Evolutionary conservation across 2,888 invertebrate species (phyloP).

Genomic region (Hirtodrosophila alboralis): DNA sequence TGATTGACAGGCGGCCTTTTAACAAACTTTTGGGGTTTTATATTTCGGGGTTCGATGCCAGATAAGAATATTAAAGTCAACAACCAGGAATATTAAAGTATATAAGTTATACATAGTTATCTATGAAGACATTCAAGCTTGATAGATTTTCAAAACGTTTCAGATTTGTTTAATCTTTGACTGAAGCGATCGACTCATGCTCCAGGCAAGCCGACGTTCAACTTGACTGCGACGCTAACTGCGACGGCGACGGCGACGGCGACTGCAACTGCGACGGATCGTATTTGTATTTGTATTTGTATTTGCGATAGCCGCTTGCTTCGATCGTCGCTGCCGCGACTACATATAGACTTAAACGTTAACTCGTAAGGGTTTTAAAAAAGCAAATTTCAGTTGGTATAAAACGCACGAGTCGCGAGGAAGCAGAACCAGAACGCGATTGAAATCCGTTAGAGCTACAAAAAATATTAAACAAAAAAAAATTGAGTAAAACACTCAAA

Average conservation of each 20-base stretch:
- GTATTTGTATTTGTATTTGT: constrained; percentile 40
- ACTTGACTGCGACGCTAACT: background rate
- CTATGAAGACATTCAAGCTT: background rate
- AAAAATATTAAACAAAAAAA: constrained; percentile 14
- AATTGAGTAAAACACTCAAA: too few relatives aligned
- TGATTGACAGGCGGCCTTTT: constrained; percentile 42
- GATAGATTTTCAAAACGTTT: constrained; percentile 5
- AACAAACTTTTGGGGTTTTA: background rate
- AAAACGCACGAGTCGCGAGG: constrained; percentile 71
- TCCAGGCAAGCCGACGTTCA: constrained; percentile 8
- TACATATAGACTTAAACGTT: constrained; percentile 51
- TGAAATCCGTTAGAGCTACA: constrained; percentile 43
- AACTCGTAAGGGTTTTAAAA: constrained; percentile 75
- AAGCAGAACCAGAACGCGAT: constrained; percentile 61
- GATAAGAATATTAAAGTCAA: background rate
- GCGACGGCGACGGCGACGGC: constrained; percentile 2
- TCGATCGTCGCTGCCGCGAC: constrained; percentile 48
- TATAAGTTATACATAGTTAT: background rate
- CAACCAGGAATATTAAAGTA: background rate
- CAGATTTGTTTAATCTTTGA: constrained; percentile 35
- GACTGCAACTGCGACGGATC: constrained; percentile 31
- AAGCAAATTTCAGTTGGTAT: constrained; percentile 76
- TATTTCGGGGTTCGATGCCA: background rate
- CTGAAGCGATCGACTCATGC: constrained; percentile 17
- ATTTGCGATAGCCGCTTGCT: constrained; percentile 49